Percentiles rank a stretch among this genome's conserved stretches.
Evolutionary conservation across 2,888 invertebrate species (phyloP).

Genomic region (Exephanes ischioxanthus): DNA sequence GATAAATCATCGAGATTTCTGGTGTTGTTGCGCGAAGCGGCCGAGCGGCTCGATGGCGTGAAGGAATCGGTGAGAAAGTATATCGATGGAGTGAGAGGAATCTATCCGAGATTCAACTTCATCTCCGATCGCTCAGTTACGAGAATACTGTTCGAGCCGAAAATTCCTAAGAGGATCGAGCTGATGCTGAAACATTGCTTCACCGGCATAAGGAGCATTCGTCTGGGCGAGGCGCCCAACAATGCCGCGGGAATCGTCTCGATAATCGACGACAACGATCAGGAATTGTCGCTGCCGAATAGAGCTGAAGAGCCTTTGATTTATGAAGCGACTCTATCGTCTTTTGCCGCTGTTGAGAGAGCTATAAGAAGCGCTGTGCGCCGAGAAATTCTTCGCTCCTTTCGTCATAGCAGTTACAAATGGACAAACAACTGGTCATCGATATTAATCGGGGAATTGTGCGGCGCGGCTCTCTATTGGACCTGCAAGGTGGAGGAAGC

Average conservation of each 20-base stretch:
- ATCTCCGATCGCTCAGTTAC: constrained; percentile 91
- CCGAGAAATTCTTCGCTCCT: not conserved
- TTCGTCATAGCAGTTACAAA: not conserved
- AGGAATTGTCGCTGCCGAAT: constrained; percentile 84
- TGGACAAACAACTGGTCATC: not conserved
- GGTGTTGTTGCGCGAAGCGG: constrained; percentile 66
- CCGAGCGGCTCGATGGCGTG: constrained; percentile 77
- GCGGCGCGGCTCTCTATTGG: constrained; percentile 89
- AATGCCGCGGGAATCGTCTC: constrained; percentile 86
- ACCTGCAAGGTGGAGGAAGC: constrained; percentile 87
- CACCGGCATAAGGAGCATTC: constrained; percentile 88
- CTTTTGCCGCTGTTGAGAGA: not conserved
- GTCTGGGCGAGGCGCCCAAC: constrained; percentile 83
- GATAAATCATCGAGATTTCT: constrained; percentile 11
- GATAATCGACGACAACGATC: constrained; percentile 88
- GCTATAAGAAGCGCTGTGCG: constrained; percentile 1
- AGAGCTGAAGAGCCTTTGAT: not conserved
- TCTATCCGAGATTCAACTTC: constrained; percentile 91
- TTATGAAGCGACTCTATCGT: not conserved
- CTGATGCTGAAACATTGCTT: constrained; percentile 90
- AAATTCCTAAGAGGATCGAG: constrained; percentile 87
- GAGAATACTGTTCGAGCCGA: constrained; percentile 90
- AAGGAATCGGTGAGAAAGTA: constrained; percentile 87
- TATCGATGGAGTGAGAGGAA: constrained; percentile 88
- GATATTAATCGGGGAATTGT: constrained; percentile 87